Evolutionary conservation across 2,797 vertebrate genomes (phyloP).

Genomic region (Lutjanus argentimaculatus): DNA sequence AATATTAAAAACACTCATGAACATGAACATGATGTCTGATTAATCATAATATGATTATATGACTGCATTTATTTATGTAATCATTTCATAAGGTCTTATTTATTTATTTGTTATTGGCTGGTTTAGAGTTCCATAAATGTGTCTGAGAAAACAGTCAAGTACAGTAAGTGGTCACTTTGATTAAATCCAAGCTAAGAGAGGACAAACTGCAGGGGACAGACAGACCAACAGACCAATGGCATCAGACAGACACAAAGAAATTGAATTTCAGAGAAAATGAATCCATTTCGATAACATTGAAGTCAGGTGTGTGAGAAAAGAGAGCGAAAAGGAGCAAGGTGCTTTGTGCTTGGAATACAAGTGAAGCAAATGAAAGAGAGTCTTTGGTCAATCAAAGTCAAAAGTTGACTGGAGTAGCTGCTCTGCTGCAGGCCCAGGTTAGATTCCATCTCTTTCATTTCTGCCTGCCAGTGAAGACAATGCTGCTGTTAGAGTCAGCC

Average conservation of each 20-base stretch:
- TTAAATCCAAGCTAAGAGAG: constrained; percentile 27
- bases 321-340: constrained; percentile 16
- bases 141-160: not conserved
- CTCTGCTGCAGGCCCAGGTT: constrained; percentile 36
- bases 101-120: not conserved
- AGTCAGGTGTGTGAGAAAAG: constrained; percentile 39
- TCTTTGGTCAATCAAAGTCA: constrained; percentile 63
- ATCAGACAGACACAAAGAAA: constrained; percentile 39
- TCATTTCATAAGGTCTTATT: not conserved
- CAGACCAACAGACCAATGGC: constrained; percentile 1
- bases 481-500: constrained; percentile 36
- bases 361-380: constrained; percentile 52
- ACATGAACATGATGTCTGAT: not conserved
- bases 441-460: constrained; percentile 59
- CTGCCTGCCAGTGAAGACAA: constrained; percentile 52
- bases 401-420: constrained; percentile 54
- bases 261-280: constrained; percentile 56
- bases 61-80: not conserved
- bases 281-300: constrained; percentile 41
- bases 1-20: not conserved
- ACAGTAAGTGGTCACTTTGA: constrained; percentile 34
- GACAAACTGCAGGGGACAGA: constrained; percentile 12
- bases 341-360: constrained; percentile 52
- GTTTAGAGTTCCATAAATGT: not conserved
- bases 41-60: no score